Evolutionary conservation across 2,113 vertebrate species (phyloP).

Genomic region (Eurypyga helias): DNA sequence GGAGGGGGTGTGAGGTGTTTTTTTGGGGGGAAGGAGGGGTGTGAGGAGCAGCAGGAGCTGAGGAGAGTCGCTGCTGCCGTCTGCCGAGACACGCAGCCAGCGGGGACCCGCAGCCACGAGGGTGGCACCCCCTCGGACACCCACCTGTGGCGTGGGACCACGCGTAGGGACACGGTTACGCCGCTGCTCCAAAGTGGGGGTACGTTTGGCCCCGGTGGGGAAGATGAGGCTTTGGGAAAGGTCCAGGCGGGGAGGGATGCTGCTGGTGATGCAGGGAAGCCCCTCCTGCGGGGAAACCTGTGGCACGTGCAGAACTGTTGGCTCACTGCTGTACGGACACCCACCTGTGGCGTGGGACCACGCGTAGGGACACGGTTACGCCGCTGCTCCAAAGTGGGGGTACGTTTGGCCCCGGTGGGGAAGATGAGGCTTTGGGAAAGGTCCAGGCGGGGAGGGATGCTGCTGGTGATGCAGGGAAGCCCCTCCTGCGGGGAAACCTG

Average conservation of each 20-base stretch:
- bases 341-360: no score
- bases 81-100: neutral
- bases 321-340: neutral
- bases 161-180: no score
- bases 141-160: no score
- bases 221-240: neutral
- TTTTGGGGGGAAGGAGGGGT: no score
- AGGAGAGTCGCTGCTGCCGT: neutral
- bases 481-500: neutral
- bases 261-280: neutral
- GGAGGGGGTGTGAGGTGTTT: rapidly evolving
- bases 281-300: neutral
- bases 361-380: no score
- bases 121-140: neutral
- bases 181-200: neutral
- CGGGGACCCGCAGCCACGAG: neutral
- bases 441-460: rapidly evolving
- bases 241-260: rapidly evolving
- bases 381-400: neutral
- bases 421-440: neutral
- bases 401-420: rapidly evolving
- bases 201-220: rapidly evolving
- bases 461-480: neutral
- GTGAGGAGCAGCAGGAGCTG: neutral
- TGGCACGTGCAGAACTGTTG: neutral